A percentile compares a stretch with the other conserved stretches of the same genome.
Conservation (phyloP, 2,113 vertebrate genomes). For the Actinemys pallida region DNA sequence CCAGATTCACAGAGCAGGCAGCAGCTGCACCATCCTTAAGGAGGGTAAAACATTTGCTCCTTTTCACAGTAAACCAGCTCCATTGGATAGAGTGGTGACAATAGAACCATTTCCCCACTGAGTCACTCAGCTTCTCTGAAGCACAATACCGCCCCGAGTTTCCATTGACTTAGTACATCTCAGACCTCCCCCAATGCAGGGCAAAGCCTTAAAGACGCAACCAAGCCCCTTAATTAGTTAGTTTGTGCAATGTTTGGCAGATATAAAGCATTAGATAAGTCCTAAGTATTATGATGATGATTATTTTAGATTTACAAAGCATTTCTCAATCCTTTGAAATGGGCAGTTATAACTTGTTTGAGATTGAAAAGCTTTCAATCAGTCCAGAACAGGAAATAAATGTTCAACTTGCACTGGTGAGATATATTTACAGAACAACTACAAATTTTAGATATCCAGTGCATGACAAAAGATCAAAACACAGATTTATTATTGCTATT, state of each 20-base stretch:
- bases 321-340: conserved; percentile 54
- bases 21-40: conserved; percentile 31
- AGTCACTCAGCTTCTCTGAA: conserved; percentile 36
- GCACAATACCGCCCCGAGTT: not conserved
- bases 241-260: conserved; percentile 25
- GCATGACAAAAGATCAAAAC: not conserved
- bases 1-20: not conserved
- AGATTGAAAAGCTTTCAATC: conserved; percentile 51
- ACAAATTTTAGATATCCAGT: conserved; percentile 1
- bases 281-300: conserved; percentile 12
- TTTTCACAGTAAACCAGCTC: conserved; percentile 4
- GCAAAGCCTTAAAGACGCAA: conserved; percentile 30
- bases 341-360: conserved; percentile 47
- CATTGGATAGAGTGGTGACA: not conserved
- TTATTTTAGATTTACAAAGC: conserved; percentile 30
- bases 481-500: conserved; percentile 35
- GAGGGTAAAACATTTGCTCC: conserved; percentile 24
- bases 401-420: conserved; percentile 23
- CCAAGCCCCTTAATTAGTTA: conserved; percentile 54
- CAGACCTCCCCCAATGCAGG: not conserved
- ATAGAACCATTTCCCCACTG: not conserved
- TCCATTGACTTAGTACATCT: conserved; percentile 10
- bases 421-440: not conserved
- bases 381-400: conserved; percentile 36
- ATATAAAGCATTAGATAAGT: conserved; percentile 18